A percentile compares a stretch with the other conserved stretches of the same genome.
Conservation (phyloP, 92 coral and sea anemone species). For the Porites rus region DNA sequence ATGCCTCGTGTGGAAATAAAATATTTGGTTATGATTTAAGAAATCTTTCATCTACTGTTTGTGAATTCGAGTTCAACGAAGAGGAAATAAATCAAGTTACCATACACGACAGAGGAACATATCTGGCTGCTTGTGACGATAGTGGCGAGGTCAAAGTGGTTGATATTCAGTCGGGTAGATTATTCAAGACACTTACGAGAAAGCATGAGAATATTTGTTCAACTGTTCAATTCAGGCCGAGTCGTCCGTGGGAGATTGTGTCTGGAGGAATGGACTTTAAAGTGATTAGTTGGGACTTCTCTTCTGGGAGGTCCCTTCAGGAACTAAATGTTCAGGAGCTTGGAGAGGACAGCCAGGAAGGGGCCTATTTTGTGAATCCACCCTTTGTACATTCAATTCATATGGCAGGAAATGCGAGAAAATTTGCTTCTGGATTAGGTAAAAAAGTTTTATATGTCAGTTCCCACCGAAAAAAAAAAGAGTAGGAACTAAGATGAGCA, state of each 20-base stretch:
- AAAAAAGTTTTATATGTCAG: too few species aligned
- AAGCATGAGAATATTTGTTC: slow-evolving; percentile 88
- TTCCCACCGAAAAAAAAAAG: too few species aligned
- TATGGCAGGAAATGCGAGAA: slow-evolving; percentile 53
- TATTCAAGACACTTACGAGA: slow-evolving; percentile 79
- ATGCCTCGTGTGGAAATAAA: slow-evolving; percentile 82
- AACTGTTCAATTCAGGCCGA: slow-evolving; percentile 89
- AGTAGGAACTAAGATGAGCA: too few species aligned
- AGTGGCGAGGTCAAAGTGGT: slow-evolving; percentile 84
- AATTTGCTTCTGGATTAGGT: too few species aligned
- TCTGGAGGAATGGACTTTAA: slow-evolving; percentile 92
- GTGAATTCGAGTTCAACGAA: slow-evolving; percentile 76
- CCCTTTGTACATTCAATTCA: slow-evolving; percentile 95
- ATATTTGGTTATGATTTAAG: slow-evolving; percentile 82
- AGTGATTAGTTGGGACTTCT: slow-evolving; percentile 90
- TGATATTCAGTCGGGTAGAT: slow-evolving; percentile 73
- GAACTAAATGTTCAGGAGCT: slow-evolving; percentile 73
- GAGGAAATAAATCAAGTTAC: slow-evolving; percentile 95
- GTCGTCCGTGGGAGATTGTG: slow-evolving; percentile 89
- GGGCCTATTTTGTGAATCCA: slow-evolving; percentile 78
- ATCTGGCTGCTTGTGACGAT: slow-evolving; percentile 93
- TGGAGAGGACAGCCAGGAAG: slow-evolving; percentile 38
- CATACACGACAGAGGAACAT: slow-evolving; percentile 74
- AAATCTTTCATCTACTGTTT: slow-evolving; percentile 55
- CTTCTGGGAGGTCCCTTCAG: slow-evolving; percentile 81